Conservation (phyloP, 2,113 vertebrate genomes). For the Todiramphus saurophagus region DNA sequence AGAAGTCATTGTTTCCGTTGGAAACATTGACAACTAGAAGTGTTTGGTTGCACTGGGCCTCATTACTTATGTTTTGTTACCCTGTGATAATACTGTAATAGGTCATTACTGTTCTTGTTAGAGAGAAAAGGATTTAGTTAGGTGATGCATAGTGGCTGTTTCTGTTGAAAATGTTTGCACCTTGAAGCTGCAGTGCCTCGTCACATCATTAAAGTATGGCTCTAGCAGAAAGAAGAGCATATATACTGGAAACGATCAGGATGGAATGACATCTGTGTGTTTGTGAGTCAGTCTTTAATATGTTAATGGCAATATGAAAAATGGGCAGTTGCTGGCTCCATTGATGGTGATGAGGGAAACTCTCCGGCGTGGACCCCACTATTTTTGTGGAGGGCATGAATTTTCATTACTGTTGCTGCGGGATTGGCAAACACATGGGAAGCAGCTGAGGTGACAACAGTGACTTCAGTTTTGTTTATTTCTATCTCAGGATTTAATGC, state of each 20-base stretch:
- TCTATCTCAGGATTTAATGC: constrained; percentile 1
- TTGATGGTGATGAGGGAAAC: background rate
- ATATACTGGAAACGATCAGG: background rate
- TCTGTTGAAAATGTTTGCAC: constrained; percentile 33
- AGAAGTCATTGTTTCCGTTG: constrained; percentile 65
- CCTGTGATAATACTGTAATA: constrained; percentile 68
- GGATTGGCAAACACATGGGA: background rate
- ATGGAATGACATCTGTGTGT: background rate
- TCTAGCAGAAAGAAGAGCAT: background rate
- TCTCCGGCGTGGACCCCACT: background rate
- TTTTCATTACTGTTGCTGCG: background rate
- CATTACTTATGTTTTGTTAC: constrained; percentile 67
- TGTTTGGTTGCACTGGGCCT: constrained; percentile 68
- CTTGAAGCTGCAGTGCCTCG: background rate
- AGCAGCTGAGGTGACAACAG: background rate
- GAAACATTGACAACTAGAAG: constrained; percentile 44
- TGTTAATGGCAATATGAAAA: constrained; percentile 21
- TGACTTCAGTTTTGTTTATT: constrained; percentile 1
- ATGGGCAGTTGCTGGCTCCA: background rate
- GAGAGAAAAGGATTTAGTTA: constrained; percentile 48
- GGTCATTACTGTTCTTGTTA: constrained; percentile 68
- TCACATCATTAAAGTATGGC: constrained; percentile 33
- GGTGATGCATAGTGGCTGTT: constrained; percentile 54
- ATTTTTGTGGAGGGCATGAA: background rate
- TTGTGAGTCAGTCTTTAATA: background rate